Evolutionary conservation across 2,113 vertebrate species (phyloP).

Genomic region (Triplophysa rosa): DNA sequence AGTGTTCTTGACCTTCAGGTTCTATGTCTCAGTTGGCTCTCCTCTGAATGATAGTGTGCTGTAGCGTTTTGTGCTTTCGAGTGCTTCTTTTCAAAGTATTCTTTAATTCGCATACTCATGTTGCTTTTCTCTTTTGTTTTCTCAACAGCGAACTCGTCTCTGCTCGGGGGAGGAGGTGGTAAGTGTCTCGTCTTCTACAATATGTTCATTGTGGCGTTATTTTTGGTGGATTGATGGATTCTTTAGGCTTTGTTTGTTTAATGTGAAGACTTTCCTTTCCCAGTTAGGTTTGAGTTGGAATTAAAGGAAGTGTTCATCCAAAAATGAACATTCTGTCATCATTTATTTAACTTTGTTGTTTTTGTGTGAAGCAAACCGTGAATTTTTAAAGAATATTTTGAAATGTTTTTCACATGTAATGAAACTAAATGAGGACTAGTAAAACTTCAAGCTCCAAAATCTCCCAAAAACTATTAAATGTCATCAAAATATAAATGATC

Average conservation of each 20-base stretch:
- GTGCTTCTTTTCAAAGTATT: slow-evolving; percentile 43
- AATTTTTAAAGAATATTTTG: no score
- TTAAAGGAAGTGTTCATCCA: no score
- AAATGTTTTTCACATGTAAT: no score
- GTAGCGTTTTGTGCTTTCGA: slow-evolving; percentile 14
- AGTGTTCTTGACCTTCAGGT: slow-evolving; percentile 50
- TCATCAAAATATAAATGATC: no score
- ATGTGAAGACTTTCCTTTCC: not conserved
- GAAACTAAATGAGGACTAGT: no score
- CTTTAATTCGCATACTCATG: slow-evolving; percentile 46
- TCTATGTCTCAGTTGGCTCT: slow-evolving; percentile 40
- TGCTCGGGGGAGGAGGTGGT: slow-evolving; percentile 97
- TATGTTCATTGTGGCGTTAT: not conserved
- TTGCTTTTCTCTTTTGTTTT: slow-evolving; percentile 63
- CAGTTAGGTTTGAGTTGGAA: no score
- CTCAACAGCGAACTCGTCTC: slow-evolving; percentile 90
- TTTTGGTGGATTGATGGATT: not conserved
- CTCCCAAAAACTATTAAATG: no score
- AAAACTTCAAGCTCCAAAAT: no score
- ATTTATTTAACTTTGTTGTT: no score
- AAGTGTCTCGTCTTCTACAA: slow-evolving; percentile 66
- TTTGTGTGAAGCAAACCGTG: no score
- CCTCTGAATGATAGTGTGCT: slow-evolving; percentile 31
- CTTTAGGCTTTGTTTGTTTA: not conserved
- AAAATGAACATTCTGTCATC: no score